These are phyloP conservation scores for Sandelia bainsii DNA, from an alignment of 2,797 vertebrate species.

Conservation along the genomic window DNA sequence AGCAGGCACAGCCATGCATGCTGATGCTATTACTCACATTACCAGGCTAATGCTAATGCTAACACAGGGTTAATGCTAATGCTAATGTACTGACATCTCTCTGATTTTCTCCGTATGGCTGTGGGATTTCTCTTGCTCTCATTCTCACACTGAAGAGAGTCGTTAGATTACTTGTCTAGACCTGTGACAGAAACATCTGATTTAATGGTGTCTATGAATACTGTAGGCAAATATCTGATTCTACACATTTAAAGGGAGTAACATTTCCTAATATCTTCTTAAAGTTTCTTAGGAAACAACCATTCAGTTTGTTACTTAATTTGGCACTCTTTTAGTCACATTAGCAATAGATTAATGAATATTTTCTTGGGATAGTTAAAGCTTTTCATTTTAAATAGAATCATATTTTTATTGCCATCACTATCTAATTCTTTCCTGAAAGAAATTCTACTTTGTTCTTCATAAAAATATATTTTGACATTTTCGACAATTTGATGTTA, in stretches of 20 bases:
- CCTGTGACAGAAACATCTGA: not conserved
- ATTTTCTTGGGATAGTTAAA: not conserved
- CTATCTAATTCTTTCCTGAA: too few relatives aligned
- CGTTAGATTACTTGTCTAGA: not conserved
- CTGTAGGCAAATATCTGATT: not conserved
- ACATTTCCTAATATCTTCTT: not conserved
- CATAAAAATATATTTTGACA: too few relatives aligned
- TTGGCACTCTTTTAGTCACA: too few relatives aligned
- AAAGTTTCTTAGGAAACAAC: not conserved
- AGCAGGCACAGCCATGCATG: conserved; percentile 64
- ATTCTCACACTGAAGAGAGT: not conserved
- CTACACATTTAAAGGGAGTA: not conserved
- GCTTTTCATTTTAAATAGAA: not conserved
- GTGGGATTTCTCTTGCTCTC: not conserved
- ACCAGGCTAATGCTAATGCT: conserved; percentile 40
- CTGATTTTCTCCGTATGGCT: not conserved
- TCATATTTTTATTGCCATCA: not conserved
- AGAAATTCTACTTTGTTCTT: too few relatives aligned
- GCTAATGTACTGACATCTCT: conserved; percentile 1
- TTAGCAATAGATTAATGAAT: not conserved
- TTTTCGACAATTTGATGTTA: too few relatives aligned
- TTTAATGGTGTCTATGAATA: not conserved
- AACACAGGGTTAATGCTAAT: conserved; percentile 43
- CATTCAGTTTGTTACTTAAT: too few relatives aligned
- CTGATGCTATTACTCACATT: conserved; percentile 66